These are phyloP conservation scores for Psephotus haematonotus DNA, from an alignment of 2,113 vertebrate species.

Conservation along the genomic window DNA sequence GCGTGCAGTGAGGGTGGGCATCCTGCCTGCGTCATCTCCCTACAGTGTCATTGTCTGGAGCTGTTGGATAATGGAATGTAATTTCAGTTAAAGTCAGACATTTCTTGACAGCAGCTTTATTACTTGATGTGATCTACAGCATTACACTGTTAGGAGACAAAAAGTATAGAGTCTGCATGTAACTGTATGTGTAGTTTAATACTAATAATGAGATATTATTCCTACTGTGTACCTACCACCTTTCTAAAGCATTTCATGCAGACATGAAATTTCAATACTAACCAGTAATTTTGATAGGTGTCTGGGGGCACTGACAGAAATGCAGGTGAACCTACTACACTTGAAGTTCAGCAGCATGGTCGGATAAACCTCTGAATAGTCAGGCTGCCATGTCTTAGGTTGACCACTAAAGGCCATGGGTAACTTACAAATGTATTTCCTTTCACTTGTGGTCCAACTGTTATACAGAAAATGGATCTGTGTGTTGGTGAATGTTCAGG, in stretches of 20 bases:
- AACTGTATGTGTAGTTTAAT: not conserved
- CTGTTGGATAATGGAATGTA: not conserved
- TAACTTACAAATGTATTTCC: not conserved
- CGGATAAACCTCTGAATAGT: not conserved
- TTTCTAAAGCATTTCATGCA: not conserved
- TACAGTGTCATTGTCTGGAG: not conserved
- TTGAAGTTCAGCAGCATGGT: fast-evolving
- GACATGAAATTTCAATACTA: not conserved
- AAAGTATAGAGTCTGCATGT: not conserved
- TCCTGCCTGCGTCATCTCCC: not conserved
- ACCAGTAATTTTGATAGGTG: not conserved
- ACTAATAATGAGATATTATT: not conserved
- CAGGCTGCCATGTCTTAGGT: not conserved
- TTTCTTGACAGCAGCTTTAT: not conserved
- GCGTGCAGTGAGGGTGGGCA: fast-evolving
- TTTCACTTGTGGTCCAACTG: not conserved
- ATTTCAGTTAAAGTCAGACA: not conserved
- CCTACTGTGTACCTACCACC: not conserved
- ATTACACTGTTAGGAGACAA: not conserved
- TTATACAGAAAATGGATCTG: not conserved
- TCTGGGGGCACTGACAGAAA: not conserved
- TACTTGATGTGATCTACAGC: not conserved
- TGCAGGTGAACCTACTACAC: not conserved
- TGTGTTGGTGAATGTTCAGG: not conserved
- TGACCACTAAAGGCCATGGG: not conserved